Base-by-base conservation (phyloP, 2,113 vertebrate species). In the Morone chrysops region DNA sequence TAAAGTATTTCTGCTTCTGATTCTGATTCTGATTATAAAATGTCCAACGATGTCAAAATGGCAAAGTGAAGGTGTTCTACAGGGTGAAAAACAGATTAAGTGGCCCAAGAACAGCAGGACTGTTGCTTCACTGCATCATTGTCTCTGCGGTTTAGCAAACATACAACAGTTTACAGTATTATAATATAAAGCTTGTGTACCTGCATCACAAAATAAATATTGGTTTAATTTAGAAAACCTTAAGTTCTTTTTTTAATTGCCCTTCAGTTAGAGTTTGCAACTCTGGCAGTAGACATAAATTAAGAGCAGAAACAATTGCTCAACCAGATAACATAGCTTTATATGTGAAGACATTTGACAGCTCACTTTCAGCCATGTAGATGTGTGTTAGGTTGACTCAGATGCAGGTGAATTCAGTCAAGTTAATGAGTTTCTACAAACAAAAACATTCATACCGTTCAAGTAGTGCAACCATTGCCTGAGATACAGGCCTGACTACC, bases 141-240 rank as follows among this genome's bases (percentile, higher is more conserved):
- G 63, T 38, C 6, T 62, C 7, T 67, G 43, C 16, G 0, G n/a
- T 43, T 41, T 20, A 40, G 63, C 60, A 87, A 75, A 76, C 40
- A 70, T 50, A 1, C 12, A 60, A 53, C 74, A 51, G 61, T 50
- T 48, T 70, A 65, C 17, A 70, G 25, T 65, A 59, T 40, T 20
- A 78, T 12, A 36, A 41, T 62, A 31, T 38, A 45, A 53, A 60
- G 5, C 36, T 5, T 18, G 41, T 60, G 8, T 4, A 45, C 53
- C 56, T 59, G 62, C 57, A 75, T 75, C 71, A 18, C 48, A 0
- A 25, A 50, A 41, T 17, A 18, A 56, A 83, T 54, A n/a, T 1
- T 57, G 71, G 14, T 8, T 68, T 66, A 40, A 75, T 65, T 82
- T 67, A 60, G 38, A 61, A 68, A 60, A 57, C 11, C 36, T 12